A percentile compares a stretch with the other conserved stretches of the same genome.
Evolutionary conservation across 2,797 vertebrate genomes (phyloP).

Genomic region (Phaenicophaeus curvirostris): DNA sequence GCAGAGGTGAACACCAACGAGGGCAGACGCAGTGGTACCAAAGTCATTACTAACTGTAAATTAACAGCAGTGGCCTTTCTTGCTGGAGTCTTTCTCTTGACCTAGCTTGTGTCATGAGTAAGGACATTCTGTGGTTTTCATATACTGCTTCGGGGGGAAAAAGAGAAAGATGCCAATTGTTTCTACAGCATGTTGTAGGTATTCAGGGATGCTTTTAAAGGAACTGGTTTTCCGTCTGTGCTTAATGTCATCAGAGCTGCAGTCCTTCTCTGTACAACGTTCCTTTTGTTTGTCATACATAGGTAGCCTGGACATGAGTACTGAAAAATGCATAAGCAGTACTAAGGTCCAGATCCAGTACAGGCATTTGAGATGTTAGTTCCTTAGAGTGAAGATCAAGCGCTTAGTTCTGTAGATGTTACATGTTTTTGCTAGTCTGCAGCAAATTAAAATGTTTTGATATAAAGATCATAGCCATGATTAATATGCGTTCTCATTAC

Average conservation of each 20-base stretch:
- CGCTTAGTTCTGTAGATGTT: neutral
- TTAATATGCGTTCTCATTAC: constrained; percentile 68
- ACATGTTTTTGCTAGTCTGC: constrained; percentile 29
- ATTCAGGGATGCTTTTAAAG: neutral
- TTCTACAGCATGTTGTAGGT: neutral
- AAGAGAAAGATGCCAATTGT: neutral
- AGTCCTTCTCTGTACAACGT: neutral
- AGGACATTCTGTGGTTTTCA: neutral
- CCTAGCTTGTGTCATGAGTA: neutral
- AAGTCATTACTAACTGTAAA: constrained; percentile 14
- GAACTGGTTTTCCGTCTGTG: neutral
- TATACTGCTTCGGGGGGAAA: neutral
- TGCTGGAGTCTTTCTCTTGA: neutral
- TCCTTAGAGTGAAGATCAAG: neutral
- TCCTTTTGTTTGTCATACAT: neutral
- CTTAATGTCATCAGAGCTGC: neutral
- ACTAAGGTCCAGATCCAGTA: neutral
- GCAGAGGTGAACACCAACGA: constrained; percentile 7
- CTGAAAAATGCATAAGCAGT: neutral
- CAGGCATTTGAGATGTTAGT: neutral
- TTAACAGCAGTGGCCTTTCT: constrained; percentile 4
- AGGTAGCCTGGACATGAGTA: neutral
- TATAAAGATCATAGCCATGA: constrained; percentile 1
- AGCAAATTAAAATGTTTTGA: constrained; percentile 35
- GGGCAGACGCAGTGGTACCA: neutral